Conservation (phyloP, 2,797 vertebrate genomes). For the Coranthus polyacanthus region DNA sequence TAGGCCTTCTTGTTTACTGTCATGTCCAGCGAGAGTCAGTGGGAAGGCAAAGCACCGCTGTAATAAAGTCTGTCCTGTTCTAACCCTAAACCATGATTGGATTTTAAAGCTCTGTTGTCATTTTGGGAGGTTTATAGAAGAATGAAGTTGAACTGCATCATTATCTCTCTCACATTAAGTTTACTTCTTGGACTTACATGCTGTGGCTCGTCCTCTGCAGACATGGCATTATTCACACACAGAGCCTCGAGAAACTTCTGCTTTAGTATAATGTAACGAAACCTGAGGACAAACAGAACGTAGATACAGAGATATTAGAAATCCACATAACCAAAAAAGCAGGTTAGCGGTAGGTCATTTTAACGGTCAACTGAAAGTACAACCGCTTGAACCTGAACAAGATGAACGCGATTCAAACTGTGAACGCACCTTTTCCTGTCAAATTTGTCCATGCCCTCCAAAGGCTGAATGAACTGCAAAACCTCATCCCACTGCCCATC, state of each 20-base stretch:
- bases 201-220: constrained; percentile 96
- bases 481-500: constrained; percentile 99
- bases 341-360: no score
- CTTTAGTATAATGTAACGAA: constrained; percentile 97
- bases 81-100: neutral
- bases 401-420: neutral
- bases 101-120: constrained; percentile 4
- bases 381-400: neutral
- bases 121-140: neutral
- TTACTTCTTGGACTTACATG: constrained; percentile 88
- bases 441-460: constrained; percentile 99
- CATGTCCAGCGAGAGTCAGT: constrained; percentile 28
- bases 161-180: neutral
- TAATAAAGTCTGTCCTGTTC: constrained; percentile 7
- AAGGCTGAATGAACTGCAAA: constrained; percentile 97
- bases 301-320: neutral
- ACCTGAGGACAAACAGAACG: constrained; percentile 80
- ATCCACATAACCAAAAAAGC: neutral
- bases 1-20: constrained; percentile 12
- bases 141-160: neutral
- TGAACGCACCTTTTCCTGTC: constrained; percentile 92
- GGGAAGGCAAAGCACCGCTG: constrained; percentile 26
- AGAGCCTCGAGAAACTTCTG: constrained; percentile 99
- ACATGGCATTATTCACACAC: constrained; percentile 99
- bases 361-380: no score